A percentile compares a stretch with the other conserved stretches of the same genome.
Conservation (phyloP, 2,113 vertebrate species). For the Dolichotis patagonum region DNA sequence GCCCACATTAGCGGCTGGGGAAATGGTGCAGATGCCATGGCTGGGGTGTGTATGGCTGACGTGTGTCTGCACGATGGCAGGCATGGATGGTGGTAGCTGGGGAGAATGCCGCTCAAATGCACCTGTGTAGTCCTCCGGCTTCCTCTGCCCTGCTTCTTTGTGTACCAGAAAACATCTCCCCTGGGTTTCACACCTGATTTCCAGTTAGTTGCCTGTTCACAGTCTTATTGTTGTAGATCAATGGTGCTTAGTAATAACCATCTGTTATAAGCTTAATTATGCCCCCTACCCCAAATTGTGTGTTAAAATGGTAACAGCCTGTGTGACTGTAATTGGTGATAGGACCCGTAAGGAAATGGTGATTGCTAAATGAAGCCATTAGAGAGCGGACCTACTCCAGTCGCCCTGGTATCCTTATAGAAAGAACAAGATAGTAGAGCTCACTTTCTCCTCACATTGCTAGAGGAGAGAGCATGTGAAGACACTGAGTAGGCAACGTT, state of each 20-base stretch:
- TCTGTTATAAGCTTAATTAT: background rate
- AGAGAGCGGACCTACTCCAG: background rate
- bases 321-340: background rate
- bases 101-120: background rate
- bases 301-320: background rate
- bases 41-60: too few species aligned
- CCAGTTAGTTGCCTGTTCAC: background rate
- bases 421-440: background rate
- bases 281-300: background rate
- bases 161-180: background rate
- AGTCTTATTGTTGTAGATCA: background rate
- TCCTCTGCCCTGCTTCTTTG: background rate
- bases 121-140: background rate
- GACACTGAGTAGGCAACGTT: background rate
- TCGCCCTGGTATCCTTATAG: background rate
- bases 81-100: background rate
- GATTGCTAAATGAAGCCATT: background rate
- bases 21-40: background rate
- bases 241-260: background rate
- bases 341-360: background rate
- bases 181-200: background rate
- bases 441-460: background rate
- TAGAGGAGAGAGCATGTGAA: background rate
- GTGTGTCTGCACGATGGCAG: background rate
- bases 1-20: background rate